phyloP scores from a whole-genome alignment of 37 sponge, comb jelly and placozoan genomes.

The Halisarca cf. caerulea region DNA sequence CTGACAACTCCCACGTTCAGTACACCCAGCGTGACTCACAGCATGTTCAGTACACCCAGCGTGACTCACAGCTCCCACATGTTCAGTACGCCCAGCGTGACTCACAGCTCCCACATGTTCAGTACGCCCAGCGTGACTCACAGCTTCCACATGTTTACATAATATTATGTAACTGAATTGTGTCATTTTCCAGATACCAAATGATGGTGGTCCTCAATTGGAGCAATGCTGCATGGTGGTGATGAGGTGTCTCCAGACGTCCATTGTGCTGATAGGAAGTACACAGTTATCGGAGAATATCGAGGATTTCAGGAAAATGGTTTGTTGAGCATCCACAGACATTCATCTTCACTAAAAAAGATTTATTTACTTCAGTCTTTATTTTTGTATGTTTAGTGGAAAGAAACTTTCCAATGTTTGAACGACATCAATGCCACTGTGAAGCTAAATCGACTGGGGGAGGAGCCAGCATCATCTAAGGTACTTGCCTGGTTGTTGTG shows the following conservation, averaged over 20 bases:
- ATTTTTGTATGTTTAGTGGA: neutral
- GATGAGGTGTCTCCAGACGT: constrained; percentile 56
- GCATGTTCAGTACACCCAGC: too few species aligned
- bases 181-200: too few species aligned
- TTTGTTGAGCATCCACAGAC: neutral
- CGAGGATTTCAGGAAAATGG: neutral
- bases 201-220: neutral
- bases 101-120: too few species aligned
- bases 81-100: too few species aligned
- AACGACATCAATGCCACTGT: constrained; percentile 8
- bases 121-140: too few species aligned
- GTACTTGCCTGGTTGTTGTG: too few species aligned
- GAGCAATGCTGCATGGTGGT: constrained; percentile 41
- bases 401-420: neutral
- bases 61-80: too few species aligned
- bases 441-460: neutral
- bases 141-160: too few species aligned
- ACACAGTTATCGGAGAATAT: constrained; percentile 27
- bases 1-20: too few species aligned
- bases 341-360: too few species aligned
- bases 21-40: too few species aligned
- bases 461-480: neutral
- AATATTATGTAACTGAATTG: too few species aligned
- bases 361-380: neutral
- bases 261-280: constrained; percentile 48